Evolutionary conservation across 2,797 vertebrate genomes (phyloP).

Genomic region (Taenioides sp.): DNA sequence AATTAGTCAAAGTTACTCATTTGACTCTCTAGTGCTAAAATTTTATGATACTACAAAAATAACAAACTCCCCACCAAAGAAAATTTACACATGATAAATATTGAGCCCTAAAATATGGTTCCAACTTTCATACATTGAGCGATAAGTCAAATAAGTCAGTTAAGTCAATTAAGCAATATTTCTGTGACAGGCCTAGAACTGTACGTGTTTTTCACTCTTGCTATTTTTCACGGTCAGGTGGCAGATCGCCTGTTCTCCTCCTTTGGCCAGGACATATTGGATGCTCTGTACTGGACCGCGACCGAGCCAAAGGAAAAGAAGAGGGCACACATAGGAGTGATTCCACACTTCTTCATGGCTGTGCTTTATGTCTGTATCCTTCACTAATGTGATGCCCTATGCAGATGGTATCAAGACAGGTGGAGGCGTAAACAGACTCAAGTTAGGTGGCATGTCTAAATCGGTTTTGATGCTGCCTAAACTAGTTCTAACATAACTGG

Average conservation of each 20-base stretch:
- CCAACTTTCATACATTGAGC: too few species aligned
- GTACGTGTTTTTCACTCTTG: not conserved
- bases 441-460: not conserved
- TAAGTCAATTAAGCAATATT: too few species aligned
- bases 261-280: slow-evolving; percentile 95
- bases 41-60: too few species aligned
- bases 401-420: too few species aligned
- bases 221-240: slow-evolving; percentile 75
- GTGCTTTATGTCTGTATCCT: slow-evolving; percentile 99
- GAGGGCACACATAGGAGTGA: slow-evolving; percentile 92
- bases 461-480: not conserved
- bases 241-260: slow-evolving; percentile 96
- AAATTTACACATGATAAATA: too few species aligned
- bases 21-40: too few species aligned
- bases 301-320: slow-evolving; percentile 95
- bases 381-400: not conserved
- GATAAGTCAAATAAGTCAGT: too few species aligned
- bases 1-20: too few species aligned
- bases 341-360: slow-evolving; percentile 95
- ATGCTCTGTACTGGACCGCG: slow-evolving; percentile 96
- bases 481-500: too few species aligned
- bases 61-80: too few species aligned
- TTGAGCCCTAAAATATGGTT: too few species aligned
- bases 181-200: too few species aligned
- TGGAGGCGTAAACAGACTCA: not conserved